phyloP scores from a whole-genome alignment of 2,113 vertebrate species.

The Cavia porcellus region DNA sequence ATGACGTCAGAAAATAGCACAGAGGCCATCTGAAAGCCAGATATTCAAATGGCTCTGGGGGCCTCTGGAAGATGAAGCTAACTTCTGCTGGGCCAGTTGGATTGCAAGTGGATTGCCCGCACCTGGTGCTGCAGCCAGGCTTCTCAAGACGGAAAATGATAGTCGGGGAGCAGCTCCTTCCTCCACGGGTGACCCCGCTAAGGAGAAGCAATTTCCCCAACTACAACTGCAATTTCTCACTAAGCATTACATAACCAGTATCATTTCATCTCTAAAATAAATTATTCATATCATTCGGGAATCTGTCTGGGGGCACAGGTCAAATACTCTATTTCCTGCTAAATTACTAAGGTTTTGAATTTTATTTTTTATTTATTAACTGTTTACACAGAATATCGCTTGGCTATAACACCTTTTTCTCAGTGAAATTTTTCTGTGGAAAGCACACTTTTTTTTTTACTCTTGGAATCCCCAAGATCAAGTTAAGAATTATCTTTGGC shows the following conservation, averaged over 20 bases:
- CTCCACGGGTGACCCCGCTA: conserved; percentile 16
- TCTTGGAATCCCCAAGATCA: conserved; percentile 53
- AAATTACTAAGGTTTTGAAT: conserved; percentile 56
- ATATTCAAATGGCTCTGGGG: not conserved
- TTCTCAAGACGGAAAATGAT: conserved; percentile 41
- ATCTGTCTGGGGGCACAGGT: not conserved
- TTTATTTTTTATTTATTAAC: conserved; percentile 55
- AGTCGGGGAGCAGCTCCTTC: not conserved
- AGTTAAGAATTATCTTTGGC: not conserved
- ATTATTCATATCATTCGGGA: conserved; percentile 68
- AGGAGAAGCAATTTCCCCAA: conserved; percentile 53
- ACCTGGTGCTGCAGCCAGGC: not conserved
- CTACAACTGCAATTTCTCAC: conserved; percentile 53
- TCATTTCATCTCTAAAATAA: conserved; percentile 68
- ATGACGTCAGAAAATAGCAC: conserved; percentile 27
- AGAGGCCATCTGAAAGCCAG: not conserved
- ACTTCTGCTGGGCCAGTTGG: not conserved
- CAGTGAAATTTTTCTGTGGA: conserved; percentile 44
- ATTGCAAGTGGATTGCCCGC: conserved; percentile 31
- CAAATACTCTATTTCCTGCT: conserved; percentile 70
- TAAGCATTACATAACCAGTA: conserved; percentile 57
- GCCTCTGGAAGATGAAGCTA: conserved; percentile 26
- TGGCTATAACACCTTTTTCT: not conserved
- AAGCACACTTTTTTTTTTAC: not conserved
- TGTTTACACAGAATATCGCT: conserved; percentile 66